Evolutionary conservation across 2,113 vertebrate species (phyloP).

Genomic region (Lophotis ruficrista): DNA sequence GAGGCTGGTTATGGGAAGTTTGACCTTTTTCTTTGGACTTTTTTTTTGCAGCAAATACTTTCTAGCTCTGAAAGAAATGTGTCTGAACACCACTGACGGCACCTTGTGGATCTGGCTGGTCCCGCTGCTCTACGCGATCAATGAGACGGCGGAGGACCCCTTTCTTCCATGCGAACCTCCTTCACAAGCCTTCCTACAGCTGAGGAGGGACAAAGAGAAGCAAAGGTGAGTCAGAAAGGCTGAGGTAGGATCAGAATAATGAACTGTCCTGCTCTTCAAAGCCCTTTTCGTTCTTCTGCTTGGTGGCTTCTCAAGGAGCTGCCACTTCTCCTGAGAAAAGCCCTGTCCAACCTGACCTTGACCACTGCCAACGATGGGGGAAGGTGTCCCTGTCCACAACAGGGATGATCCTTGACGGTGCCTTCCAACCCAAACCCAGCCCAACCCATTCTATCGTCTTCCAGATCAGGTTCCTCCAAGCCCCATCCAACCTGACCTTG

Average conservation of each 20-base stretch:
- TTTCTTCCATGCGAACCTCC: accelerated
- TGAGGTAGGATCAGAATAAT: too few species aligned
- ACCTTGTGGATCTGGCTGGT: background rate
- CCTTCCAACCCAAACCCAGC: too few species aligned
- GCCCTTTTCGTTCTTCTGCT: background rate
- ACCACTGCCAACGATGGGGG: too few species aligned
- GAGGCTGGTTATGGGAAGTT: too few species aligned
- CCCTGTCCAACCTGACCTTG: too few species aligned
- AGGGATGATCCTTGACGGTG: too few species aligned
- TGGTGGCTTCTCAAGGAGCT: background rate
- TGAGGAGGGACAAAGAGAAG: background rate
- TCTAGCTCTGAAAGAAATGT: background rate
- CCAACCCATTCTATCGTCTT: too few species aligned
- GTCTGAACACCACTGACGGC: background rate
- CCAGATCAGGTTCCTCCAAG: background rate
- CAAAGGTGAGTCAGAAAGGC: background rate
- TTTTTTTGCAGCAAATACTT: background rate
- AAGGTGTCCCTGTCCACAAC: too few species aligned
- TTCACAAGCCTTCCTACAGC: background rate
- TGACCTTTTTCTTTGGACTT: background rate
- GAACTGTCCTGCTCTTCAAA: background rate
- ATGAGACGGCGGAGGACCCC: background rate
- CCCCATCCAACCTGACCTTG: background rate
- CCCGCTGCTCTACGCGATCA: background rate
- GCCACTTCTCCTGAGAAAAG: background rate